phyloP scores from a whole-genome alignment of 1,140 invertebrate genomes.

The Panagrolaimus sp. region DNA sequence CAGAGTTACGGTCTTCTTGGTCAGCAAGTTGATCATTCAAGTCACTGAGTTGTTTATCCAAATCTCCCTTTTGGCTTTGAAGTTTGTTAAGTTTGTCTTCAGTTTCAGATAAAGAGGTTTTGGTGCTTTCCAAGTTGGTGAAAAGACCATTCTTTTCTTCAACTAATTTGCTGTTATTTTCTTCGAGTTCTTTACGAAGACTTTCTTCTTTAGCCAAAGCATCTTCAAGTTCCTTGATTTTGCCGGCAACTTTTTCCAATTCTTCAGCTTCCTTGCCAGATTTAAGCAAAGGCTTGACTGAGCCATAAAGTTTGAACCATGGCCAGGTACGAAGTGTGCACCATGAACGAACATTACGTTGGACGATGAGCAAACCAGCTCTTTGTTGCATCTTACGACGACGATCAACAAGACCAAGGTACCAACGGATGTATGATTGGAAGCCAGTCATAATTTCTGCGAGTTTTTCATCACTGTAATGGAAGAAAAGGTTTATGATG shows the following conservation, averaged over 20 bases:
- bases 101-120: slow-evolving; percentile 77
- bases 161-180: slow-evolving; percentile 80
- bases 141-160: slow-evolving; percentile 87
- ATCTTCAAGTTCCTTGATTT: slow-evolving; percentile 81
- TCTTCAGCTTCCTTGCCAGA: slow-evolving; percentile 97
- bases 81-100: slow-evolving; percentile 88
- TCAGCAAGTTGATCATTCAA: slow-evolving; percentile 56
- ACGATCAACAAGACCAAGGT: slow-evolving; percentile 47
- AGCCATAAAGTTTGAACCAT: slow-evolving; percentile 69
- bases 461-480: slow-evolving; percentile 91
- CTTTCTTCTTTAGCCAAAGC: slow-evolving; percentile 97
- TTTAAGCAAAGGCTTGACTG: slow-evolving; percentile 66
- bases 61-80: slow-evolving; percentile 86
- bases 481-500: slow-evolving; percentile 7
- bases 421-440: slow-evolving; percentile 65
- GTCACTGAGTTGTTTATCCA: slow-evolving; percentile 64
- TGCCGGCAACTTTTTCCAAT: slow-evolving; percentile 91
- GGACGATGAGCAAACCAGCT: slow-evolving; percentile 78
- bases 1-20: slow-evolving; percentile 55
- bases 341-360: slow-evolving; percentile 97
- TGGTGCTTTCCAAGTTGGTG: slow-evolving; percentile 79
- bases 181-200: slow-evolving; percentile 91
- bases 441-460: slow-evolving; percentile 97
- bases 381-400: slow-evolving; percentile 55
- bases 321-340: slow-evolving; percentile 95